Percentiles rank a stretch among this genome's conserved stretches.
Conservation (phyloP, 2,113 vertebrate genomes). For the Trogon surrucura region DNA sequence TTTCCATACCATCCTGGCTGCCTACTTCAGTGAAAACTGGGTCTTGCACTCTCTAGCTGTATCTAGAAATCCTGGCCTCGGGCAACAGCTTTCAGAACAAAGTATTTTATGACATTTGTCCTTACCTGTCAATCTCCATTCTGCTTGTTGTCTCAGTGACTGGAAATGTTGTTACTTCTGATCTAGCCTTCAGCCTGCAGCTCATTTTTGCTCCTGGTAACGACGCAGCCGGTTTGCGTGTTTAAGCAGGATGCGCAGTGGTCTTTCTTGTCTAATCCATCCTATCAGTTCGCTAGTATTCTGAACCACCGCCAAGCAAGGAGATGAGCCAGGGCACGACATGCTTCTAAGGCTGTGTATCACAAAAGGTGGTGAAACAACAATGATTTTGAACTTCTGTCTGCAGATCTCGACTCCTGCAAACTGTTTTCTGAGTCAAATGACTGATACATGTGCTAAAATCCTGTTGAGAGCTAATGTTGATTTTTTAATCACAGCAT, state of each 20-base stretch:
- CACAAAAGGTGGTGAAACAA: background rate
- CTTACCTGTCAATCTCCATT: background rate
- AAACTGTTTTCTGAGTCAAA: background rate
- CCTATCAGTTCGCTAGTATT: background rate
- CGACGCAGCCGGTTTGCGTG: fast-evolving
- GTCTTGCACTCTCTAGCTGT: background rate
- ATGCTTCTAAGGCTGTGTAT: background rate
- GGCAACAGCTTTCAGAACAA: background rate
- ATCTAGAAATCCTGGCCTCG: background rate
- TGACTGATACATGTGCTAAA: background rate
- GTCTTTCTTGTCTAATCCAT: background rate
- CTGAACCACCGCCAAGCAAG: background rate
- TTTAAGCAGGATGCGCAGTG: fast-evolving
- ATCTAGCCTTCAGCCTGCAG: background rate
- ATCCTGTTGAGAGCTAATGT: background rate
- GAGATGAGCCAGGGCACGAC: background rate
- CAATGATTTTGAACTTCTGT: background rate
- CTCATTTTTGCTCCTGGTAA: background rate
- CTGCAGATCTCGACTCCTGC: background rate
- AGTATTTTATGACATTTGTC: background rate
- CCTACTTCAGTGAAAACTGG: background rate
- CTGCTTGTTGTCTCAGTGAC: background rate
- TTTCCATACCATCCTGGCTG: background rate
- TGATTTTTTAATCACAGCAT: background rate
- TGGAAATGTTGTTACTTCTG: background rate